These are phyloP conservation scores for Ladona fulva DNA, from an alignment of 1,140 invertebrate genomes.

Conservation along the genomic window DNA sequence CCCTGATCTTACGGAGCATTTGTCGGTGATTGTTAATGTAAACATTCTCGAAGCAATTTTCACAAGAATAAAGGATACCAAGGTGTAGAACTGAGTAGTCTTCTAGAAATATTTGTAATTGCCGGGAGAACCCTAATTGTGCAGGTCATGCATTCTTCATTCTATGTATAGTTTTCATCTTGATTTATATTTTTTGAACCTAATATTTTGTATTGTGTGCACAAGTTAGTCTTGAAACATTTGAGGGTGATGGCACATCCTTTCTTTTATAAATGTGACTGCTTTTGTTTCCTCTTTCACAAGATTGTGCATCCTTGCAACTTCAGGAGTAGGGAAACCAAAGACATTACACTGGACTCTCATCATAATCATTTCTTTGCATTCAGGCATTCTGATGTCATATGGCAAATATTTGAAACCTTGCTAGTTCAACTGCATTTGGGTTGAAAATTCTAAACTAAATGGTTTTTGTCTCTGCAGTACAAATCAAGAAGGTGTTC, in stretches of 20 bases:
- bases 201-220: not conserved
- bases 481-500: constrained; percentile 6
- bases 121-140: not conserved
- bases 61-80: not conserved
- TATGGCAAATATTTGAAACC: not conserved
- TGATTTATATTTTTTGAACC: not conserved
- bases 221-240: not conserved
- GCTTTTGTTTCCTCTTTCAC: constrained; percentile 9
- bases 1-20: constrained; percentile 8
- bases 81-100: constrained; percentile 8
- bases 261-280: not conserved
- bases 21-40: constrained; percentile 9
- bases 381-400: constrained; percentile 9
- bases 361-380: constrained; percentile 1
- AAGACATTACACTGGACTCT: constrained; percentile 6
- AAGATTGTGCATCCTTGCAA: constrained; percentile 1
- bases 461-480: not conserved
- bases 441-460: not conserved
- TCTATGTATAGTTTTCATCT: not conserved
- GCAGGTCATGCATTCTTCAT: not conserved
- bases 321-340: constrained; percentile 7
- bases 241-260: not conserved
- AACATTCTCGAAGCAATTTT: not conserved
- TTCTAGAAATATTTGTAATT: constrained; percentile 7
- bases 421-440: not conserved